phyloP scores from a whole-genome alignment of 2,888 invertebrate species.

The Agrochola lychnidis region DNA sequence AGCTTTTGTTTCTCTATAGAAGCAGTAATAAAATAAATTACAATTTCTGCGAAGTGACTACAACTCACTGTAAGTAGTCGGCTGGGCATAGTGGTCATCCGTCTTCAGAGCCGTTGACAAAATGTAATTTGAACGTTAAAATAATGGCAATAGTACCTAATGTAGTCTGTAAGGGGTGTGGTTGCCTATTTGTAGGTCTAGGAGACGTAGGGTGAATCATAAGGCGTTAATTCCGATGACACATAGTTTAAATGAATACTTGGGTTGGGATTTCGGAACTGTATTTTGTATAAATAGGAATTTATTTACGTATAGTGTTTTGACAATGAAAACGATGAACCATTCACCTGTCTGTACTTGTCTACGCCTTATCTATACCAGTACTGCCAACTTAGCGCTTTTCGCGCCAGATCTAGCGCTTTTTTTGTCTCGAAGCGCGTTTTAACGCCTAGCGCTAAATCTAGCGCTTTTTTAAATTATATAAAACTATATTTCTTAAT shows the following conservation, averaged over 20 bases:
- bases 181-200: conserved; percentile 37
- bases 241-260: conserved; percentile 38
- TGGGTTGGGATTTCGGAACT: conserved; percentile 10
- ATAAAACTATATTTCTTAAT: too few relatives aligned
- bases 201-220: conserved; percentile 69
- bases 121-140: conserved; percentile 48
- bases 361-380: too few relatives aligned
- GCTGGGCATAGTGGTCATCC: conserved; percentile 25
- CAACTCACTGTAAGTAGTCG: conserved; percentile 18
- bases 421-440: too few relatives aligned
- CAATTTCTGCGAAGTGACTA: conserved; percentile 28
- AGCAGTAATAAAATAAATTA: conserved; percentile 46
- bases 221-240: conserved; percentile 70
- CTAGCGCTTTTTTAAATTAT: too few relatives aligned
- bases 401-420: too few relatives aligned
- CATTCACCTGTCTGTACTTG: too few relatives aligned
- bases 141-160: conserved; percentile 43
- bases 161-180: conserved; percentile 32
- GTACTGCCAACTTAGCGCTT: too few relatives aligned
- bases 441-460: too few relatives aligned
- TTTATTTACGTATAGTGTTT: too few relatives aligned
- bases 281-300: background rate
- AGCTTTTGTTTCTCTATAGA: background rate
- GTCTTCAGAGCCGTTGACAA: conserved; percentile 38
- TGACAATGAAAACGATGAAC: too few relatives aligned